Conservation (phyloP, 2,797 vertebrate genomes). For the Arctocebus calabarensis region DNA sequence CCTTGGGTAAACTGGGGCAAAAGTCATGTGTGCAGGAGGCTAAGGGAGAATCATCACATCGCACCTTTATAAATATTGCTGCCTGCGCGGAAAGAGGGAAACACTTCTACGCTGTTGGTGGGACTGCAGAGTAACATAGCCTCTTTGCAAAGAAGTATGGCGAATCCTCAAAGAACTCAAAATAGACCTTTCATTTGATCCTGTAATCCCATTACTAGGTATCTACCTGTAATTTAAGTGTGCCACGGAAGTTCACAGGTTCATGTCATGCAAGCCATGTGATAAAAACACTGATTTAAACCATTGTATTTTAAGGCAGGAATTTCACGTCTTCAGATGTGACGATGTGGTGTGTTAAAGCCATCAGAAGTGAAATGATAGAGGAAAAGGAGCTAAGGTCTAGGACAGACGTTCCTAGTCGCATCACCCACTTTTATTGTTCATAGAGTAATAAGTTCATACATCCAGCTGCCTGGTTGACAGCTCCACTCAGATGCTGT, state of each 20-base stretch:
- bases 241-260: no score
- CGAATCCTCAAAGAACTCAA: no score
- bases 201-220: no score
- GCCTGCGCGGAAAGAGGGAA: no score
- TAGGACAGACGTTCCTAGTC: no score
- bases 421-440: not conserved
- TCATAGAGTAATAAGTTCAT: not conserved
- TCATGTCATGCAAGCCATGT: no score
- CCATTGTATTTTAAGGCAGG: not conserved
- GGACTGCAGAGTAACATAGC: no score
- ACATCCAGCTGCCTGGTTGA: no score
- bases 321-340: not conserved
- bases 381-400: not conserved
- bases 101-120: no score
- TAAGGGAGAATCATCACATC: not conserved
- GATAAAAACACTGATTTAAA: not conserved
- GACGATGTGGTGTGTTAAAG: not conserved
- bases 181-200: no score
- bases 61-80: not conserved
- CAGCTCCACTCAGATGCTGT: not conserved
- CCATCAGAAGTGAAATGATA: not conserved
- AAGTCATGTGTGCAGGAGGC: not conserved
- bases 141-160: no score
- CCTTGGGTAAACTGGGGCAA: not conserved
- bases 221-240: no score